These are phyloP conservation scores for Drosophila anomelani DNA, from an alignment of 2,888 invertebrate genomes.

Conservation along the genomic window DNA sequence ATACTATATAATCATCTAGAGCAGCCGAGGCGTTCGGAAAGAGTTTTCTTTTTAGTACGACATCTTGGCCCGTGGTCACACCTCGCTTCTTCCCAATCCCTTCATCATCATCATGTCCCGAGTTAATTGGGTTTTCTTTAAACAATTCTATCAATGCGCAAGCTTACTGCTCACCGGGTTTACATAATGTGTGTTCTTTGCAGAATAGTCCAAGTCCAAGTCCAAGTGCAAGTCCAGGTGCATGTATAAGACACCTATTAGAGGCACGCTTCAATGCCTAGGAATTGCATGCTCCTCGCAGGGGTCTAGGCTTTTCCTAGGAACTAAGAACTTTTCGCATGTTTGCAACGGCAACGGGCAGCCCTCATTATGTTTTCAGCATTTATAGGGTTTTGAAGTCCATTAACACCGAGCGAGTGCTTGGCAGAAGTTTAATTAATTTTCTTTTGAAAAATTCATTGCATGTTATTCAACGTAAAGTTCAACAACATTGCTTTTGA, in stretches of 20 bases:
- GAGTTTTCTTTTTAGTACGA: constrained; percentile 12
- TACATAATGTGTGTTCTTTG: constrained; percentile 3
- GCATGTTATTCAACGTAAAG: not conserved
- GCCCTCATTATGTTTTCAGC: constrained; percentile 29
- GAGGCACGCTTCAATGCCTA: constrained; percentile 69
- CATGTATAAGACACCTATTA: constrained; percentile 61
- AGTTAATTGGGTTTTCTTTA: constrained; percentile 61
- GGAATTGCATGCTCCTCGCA: constrained; percentile 43
- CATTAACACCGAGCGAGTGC: constrained; percentile 28
- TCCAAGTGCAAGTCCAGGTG: constrained; percentile 45
- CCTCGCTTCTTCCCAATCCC: constrained; percentile 56
- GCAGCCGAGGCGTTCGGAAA: constrained; percentile 45
- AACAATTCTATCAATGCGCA: constrained; percentile 72
- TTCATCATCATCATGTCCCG: constrained; percentile 39
- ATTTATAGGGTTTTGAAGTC: constrained; percentile 30
- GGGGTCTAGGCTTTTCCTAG: constrained; percentile 22
- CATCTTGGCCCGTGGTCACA: constrained; percentile 65
- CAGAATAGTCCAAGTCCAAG: constrained; percentile 40
- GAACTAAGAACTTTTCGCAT: constrained; percentile 37
- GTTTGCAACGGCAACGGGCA: constrained; percentile 11
- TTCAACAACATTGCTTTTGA: constrained; percentile 6
- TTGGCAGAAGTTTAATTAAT: constrained; percentile 29
- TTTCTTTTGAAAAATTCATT: constrained; percentile 4
- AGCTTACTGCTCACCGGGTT: constrained; percentile 21
- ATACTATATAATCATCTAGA: constrained; percentile 66